Evolutionary conservation across 2,797 vertebrate species (phyloP), one percentile per base, ranked within the genome.

Genomic region (Chelon labrosus): DNA sequence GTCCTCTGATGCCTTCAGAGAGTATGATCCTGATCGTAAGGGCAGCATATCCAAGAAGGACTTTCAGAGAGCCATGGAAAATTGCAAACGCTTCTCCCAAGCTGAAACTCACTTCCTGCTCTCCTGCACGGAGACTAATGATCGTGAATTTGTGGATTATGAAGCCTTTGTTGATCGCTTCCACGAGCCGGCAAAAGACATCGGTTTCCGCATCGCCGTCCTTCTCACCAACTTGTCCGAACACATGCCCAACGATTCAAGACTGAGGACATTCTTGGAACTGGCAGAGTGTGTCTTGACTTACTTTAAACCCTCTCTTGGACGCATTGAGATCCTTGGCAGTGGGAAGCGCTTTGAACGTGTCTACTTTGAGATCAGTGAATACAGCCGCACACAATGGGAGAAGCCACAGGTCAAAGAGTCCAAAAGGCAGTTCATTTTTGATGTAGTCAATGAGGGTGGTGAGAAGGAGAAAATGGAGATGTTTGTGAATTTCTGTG

Each of bases 401-500:
- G 97, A 98, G 86, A 99, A 98, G 83, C 98, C 97, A 5, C 91
- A 95, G 90, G 97, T 99, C 20, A 99, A 98, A 89, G 97, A 99
- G 87, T 99, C 97, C 65, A 99, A 99, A 75, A 92, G 96, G 9
- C 97, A 99, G 81, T 99, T 99, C 88, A 97, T 99, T 81, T 99
- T 99, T n/a, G 97, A 98, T 42, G 97, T 99, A 38, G 96, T 99
- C 73, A 99, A 98, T 0, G 93, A 97, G 84, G 96, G 97, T 0
- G 96, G 96, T 0, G 98, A 98, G 57, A 99, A 98, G 55, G 97
- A 99, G 90, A 99, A 99, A 93, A 99, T 98, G 97, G 97, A 99
- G 68, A 96, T 98, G 75, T 99, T 99, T 41, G 96, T 99, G 39
- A 98, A 97, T 85, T 99, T 99, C 89, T 99, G 97, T 14, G 97